Base-by-base conservation (phyloP, 1,140 invertebrate genomes). In the Trachymyrmex cornetzi region DNA sequence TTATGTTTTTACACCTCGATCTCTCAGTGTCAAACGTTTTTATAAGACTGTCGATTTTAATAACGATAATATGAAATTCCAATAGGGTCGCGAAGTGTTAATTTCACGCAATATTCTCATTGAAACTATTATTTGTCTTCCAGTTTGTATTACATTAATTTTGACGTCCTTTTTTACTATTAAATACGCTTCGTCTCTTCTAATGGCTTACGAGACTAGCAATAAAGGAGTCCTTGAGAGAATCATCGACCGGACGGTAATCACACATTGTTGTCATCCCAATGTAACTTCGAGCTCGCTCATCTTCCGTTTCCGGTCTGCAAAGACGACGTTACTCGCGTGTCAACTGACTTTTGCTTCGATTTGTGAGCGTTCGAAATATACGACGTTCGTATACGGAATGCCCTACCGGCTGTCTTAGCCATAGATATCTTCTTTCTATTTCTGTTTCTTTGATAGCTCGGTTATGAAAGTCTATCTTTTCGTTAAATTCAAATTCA, bases 251-350 rank as follows among this genome's bases (percentile, higher is more conserved):
- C 14, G 9, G 80, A 85, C 59, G 48, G 34, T 79, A 53, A 85
- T 79, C 59, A 38, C 30, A 53, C 24, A 19, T 59, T 9, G 14
- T 72, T 69, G 66, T 69, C 19, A 66, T 34, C 22, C 34, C n/a
- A 85, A 85, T 12, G 12, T 85, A 85, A 79, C 63, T 66, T 67
- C 74, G 82, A 85, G 75, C 75, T 85, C 82, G 82, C 50, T 85
- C 74, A 79, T 85, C 75, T 79, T 85, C 75, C 82, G 82, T 77
- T 85, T 79, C 82, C 48, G 75, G 82, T 85, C 63, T 85, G 72
- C 82, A 77, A 85, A 79, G 82, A 85, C 82, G 71, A 85, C 80
- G 80, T 84, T 84, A 67, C 80, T 84, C 80, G 80, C 80, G 80
- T 84, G 69, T 84, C 80, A 84, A 84, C 69, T 84, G 80, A 84